These are phyloP conservation scores for Cryptophagus acutangulus DNA, from an alignment of 2,888 invertebrate genomes.

Conservation along the genomic window DNA sequence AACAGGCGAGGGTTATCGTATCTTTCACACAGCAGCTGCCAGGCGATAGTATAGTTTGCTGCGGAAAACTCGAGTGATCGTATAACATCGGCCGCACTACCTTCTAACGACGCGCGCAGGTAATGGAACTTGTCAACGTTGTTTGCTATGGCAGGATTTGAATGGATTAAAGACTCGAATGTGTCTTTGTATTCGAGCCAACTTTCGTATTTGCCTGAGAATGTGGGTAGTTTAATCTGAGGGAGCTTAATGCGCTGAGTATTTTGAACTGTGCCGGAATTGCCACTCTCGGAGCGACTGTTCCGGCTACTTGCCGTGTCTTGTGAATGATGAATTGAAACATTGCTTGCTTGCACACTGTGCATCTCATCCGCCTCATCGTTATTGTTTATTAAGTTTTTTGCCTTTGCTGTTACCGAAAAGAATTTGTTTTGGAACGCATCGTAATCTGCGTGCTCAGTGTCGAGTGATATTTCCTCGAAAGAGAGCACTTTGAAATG, in stretches of 20 bases:
- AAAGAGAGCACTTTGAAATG: neutral
- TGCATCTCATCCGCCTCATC: no score
- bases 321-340: neutral
- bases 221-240: neutral
- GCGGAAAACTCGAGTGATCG: neutral
- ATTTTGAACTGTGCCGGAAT: no score
- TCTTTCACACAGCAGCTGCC: neutral
- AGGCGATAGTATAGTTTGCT: neutral
- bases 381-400: no score
- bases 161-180: neutral
- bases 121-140: constrained; percentile 1
- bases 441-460: neutral
- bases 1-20: neutral
- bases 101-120: neutral
- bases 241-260: neutral
- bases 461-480: no score
- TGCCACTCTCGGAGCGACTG: no score
- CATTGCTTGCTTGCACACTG: no score
- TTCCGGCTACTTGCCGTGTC: no score
- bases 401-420: no score
- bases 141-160: neutral
- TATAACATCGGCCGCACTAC: neutral
- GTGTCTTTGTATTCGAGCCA: constrained; percentile 1
- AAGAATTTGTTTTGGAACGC: neutral
- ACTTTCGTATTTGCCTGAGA: neutral